Conservation (phyloP, 2,113 vertebrate species). For the Chaenogobius annularis region DNA sequence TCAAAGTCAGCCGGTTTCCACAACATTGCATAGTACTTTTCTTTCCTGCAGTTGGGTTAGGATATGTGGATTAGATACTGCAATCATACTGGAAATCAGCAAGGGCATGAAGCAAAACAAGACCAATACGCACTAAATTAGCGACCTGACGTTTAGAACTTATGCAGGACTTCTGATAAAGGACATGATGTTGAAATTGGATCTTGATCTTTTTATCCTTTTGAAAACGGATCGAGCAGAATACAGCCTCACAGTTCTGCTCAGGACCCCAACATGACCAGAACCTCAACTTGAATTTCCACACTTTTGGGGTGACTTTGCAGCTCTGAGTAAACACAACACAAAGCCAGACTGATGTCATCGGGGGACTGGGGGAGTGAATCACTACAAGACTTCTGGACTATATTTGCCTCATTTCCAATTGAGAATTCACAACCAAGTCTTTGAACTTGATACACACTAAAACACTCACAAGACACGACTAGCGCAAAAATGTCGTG, state of each 20-base stretch:
- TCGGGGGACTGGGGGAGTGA: constrained; percentile 30
- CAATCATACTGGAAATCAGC: no score
- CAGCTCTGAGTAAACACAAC: constrained; percentile 1
- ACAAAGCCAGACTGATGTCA: constrained; percentile 30
- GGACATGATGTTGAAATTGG: no score
- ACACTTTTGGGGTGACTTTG: constrained; percentile 3
- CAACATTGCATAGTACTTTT: no score
- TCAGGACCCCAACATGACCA: not conserved
- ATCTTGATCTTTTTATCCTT: no score
- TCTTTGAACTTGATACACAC: constrained; percentile 46
- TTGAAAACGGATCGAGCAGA: not conserved
- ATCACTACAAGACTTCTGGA: constrained; percentile 36
- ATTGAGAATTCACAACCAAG: constrained; percentile 42
- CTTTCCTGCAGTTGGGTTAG: no score
- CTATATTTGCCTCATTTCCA: constrained; percentile 45
- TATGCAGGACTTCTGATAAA: no score
- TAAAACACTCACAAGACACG: constrained; percentile 23
- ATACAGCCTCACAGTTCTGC: not conserved
- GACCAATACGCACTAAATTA: no score
- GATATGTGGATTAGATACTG: no score
- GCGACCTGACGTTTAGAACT: no score
- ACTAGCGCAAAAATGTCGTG: constrained; percentile 24
- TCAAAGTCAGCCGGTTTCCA: no score
- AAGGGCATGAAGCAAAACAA: no score
- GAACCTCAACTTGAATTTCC: constrained; percentile 4